Conservation (phyloP, 2,888 invertebrate species). For the Rhyacophila evoluta region DNA sequence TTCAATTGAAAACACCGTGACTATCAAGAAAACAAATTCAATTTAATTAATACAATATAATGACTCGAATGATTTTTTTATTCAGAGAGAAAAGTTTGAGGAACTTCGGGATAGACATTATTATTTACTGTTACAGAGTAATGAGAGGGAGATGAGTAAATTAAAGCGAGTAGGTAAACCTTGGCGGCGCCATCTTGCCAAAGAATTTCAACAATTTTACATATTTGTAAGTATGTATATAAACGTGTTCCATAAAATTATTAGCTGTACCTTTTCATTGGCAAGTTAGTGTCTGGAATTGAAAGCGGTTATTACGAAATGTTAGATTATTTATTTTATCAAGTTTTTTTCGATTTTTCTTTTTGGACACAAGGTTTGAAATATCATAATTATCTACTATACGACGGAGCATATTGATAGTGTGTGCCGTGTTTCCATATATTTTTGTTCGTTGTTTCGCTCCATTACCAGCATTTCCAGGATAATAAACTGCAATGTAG, state of each 20-base stretch:
- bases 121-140: constrained; percentile 16
- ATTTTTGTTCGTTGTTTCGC: too few species aligned
- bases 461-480: too few species aligned
- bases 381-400: too few species aligned
- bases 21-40: too few species aligned
- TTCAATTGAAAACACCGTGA: too few species aligned
- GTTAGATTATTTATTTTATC: too few species aligned
- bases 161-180: background rate
- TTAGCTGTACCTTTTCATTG: background rate
- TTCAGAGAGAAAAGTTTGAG: background rate
- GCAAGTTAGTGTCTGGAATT: background rate
- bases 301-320: background rate
- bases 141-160: constrained; percentile 12
- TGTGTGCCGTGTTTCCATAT: too few species aligned
- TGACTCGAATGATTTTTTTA: background rate
- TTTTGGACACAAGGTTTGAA: too few species aligned
- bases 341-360: too few species aligned
- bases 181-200: constrained; percentile 9
- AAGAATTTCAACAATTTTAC: constrained; percentile 15
- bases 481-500: too few species aligned
- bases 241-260: background rate
- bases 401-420: too few species aligned
- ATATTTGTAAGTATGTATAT: background rate
- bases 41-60: too few species aligned
- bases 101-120: background rate